phyloP scores from a whole-genome alignment of 53 echinoderm and acorn worm species.

The Actinopyga echinites region DNA sequence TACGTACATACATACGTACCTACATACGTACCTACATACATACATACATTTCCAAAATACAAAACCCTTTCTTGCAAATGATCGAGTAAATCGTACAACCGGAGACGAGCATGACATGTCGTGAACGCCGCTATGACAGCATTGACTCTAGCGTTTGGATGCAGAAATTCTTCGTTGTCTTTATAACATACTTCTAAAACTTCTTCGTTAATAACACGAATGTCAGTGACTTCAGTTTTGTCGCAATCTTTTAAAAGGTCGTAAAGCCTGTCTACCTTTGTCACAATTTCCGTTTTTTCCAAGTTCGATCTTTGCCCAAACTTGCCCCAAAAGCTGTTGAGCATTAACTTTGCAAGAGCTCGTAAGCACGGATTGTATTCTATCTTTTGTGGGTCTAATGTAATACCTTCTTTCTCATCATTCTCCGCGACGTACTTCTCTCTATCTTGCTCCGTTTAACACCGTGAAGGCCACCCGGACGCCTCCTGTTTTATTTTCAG shows the following conservation, averaged over 20 bases:
- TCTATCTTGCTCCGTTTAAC: conserved; percentile 53
- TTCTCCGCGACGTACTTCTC: conserved; percentile 50
- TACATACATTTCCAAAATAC: conserved; percentile 27
- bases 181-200: conserved; percentile 11
- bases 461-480: conserved; percentile 68
- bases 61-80: conserved; percentile 42
- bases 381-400: conserved; percentile 48
- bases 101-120: conserved; percentile 42
- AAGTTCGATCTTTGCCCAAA: conserved; percentile 36
- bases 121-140: conserved; percentile 53
- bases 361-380: conserved; percentile 66
- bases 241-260: conserved; percentile 31
- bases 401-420: conserved; percentile 56
- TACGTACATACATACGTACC: conserved; percentile 35
- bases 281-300: conserved; percentile 5
- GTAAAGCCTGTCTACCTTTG: conserved; percentile 9
- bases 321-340: conserved; percentile 68
- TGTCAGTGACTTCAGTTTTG: conserved; percentile 34
- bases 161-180: conserved; percentile 35
- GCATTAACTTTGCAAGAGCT: conserved; percentile 63
- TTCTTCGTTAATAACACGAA: conserved; percentile 56
- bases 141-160: conserved; percentile 1
- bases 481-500: conserved; percentile 74
- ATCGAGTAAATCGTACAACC: conserved; percentile 48
- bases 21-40: conserved; percentile 49